These are phyloP conservation scores for Boloria selene DNA, from an alignment of 2,888 invertebrate genomes.

Conservation along the genomic window DNA sequence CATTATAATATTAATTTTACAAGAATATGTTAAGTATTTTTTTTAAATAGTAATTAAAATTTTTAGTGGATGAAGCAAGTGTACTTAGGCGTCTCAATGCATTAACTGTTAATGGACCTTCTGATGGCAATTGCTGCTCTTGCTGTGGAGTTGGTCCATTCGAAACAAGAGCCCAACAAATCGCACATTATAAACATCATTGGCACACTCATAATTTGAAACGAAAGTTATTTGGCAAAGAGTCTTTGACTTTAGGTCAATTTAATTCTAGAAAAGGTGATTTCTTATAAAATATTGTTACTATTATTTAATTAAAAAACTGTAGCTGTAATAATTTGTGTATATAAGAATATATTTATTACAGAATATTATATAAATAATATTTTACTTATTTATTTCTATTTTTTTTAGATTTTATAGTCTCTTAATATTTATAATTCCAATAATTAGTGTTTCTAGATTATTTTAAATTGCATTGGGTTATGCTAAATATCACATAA, in stretches of 20 bases:
- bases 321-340: no score
- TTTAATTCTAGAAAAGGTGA: slow-evolving; percentile 71
- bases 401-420: no score
- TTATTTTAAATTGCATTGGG: no score
- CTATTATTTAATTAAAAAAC: not conserved
- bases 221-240: slow-evolving; percentile 83
- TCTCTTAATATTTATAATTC: no score
- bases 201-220: slow-evolving; percentile 94
- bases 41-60: slow-evolving; percentile 36
- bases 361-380: no score
- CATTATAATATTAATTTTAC: no score
- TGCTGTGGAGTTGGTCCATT: slow-evolving; percentile 81
- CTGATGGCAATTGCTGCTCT: slow-evolving; percentile 71
- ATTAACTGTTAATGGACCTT: slow-evolving; percentile 62
- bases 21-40: not conserved
- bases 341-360: no score
- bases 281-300: slow-evolving; percentile 2
- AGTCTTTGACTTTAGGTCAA: slow-evolving; percentile 63
- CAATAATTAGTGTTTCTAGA: no score
- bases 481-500: no score
- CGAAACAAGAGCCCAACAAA: slow-evolving; percentile 83
- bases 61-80: slow-evolving; percentile 74
- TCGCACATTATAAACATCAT: slow-evolving; percentile 90
- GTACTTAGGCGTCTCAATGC: slow-evolving; percentile 69
- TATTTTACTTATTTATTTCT: no score